Base-by-base conservation (phyloP, 2,888 invertebrate genomes). In the Salpingus planirostris region DNA sequence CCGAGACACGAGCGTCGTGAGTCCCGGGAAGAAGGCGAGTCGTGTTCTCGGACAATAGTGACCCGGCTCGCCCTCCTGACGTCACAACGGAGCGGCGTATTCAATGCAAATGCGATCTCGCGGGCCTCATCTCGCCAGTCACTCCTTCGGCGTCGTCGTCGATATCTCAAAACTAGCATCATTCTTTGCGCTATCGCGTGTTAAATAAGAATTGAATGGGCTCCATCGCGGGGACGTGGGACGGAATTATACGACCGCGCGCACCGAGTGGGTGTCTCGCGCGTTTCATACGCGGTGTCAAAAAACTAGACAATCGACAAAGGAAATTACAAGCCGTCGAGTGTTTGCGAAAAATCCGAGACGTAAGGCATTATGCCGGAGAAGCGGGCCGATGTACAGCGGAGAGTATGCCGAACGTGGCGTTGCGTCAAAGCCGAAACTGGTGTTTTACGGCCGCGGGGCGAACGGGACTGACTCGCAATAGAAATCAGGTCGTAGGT, bases 31-130 rank as follows among this genome's bases (percentile, higher is more conserved):
- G 38, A 43, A 52, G 52, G 50, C 46, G 49, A 46, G 49, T 50
- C 50, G 44, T 31, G 39, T 42, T 38, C 51, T 55, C 52, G 60
- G 59, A 60, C 61, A 60, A 61, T 60, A 56, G 57, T 62, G 60
- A 62, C 62, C 60, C 48, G 60, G 54, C 62, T 61, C 62, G 60
- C 62, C 60, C 54, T 59, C 53, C 48, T 61, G 62, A 61, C 62
- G 60, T 61, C 59, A 61, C 47, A 42, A 37, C 14, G n/a, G n/a
- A n/a, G n/a, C n/a, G n/a, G n/a, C n/a, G 44, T 50, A 62, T 62
- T 62, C 60, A 62, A 62, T 62, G 62, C 60, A 57, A 62, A 62
- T 62, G 52, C 43, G 58, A 56, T 59, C 55, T 47, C 41, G 43
- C 41, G 43, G 43, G 43, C 48, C 42, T 52, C 54, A 54, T 55